phyloP scores from a whole-genome alignment of 2,113 vertebrate species.

The Tachysurus vachellii region DNA sequence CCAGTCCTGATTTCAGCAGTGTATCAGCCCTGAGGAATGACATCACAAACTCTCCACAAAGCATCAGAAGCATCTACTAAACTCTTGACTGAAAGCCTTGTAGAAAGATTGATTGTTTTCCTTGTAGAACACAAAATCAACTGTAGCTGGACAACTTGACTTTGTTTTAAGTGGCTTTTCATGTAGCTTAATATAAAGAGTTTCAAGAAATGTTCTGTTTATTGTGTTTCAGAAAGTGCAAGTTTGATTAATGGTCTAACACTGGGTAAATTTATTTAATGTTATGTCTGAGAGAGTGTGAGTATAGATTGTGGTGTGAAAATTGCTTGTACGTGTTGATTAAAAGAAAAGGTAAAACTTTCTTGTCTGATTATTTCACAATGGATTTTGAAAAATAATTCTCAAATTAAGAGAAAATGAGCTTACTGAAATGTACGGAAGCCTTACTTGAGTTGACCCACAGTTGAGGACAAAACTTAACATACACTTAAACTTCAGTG shows the following conservation, averaged over 20 bases:
- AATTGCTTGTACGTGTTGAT: not conserved
- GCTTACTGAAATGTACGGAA: no score
- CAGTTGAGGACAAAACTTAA: not conserved
- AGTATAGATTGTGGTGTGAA: not conserved
- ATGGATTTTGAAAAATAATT: not conserved
- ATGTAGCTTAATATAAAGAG: constrained; percentile 20
- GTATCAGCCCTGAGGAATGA: not conserved
- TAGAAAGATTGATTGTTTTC: not conserved
- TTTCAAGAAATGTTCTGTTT: constrained; percentile 20
- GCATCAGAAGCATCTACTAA: not conserved
- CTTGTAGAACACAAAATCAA: not conserved
- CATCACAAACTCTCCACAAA: not conserved
- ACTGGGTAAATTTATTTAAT: constrained; percentile 18
- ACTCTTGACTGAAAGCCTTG: not conserved
- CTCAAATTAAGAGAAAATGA: not conserved
- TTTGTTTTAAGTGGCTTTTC: constrained; percentile 19
- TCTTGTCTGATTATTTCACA: not conserved
- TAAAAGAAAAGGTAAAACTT: not conserved
- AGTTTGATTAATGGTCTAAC: not conserved
- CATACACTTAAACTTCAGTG: not conserved
- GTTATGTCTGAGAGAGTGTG: not conserved
- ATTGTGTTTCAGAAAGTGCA: not conserved
- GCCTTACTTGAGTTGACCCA: not conserved
- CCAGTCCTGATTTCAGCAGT: not conserved
- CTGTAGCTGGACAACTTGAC: not conserved